Conservation (phyloP, 2,888 invertebrate genomes). For the Atethmia centrago region DNA sequence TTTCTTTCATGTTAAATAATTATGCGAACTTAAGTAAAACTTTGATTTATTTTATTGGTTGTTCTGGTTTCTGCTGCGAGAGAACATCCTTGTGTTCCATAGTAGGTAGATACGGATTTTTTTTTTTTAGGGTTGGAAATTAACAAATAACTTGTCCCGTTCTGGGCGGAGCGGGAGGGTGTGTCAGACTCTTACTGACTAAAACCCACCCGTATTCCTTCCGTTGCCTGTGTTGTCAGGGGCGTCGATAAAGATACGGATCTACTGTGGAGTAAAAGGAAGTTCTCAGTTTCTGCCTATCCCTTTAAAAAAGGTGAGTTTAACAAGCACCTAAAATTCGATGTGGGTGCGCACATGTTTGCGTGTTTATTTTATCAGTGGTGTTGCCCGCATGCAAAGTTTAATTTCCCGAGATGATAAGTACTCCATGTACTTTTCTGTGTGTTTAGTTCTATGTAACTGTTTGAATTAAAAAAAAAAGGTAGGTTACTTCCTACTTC, state of each 20-base stretch:
- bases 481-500: neutral
- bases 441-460: neutral
- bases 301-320: neutral
- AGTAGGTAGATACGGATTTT: no score
- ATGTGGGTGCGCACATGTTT: neutral
- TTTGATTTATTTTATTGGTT: neutral
- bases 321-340: neutral
- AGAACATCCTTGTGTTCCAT: no score
- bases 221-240: no score
- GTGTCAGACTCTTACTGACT: no score
- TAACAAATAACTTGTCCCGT: no score
- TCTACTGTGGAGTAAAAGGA: neutral
- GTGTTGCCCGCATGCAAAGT: slow-evolving; percentile 8
- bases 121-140: no score
- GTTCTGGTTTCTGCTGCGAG: no score
- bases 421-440: neutral
- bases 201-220: no score
- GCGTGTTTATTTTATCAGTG: neutral
- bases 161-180: no score
- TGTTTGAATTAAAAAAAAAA: neutral
- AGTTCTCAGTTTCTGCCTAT: neutral
- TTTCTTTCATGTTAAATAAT: no score
- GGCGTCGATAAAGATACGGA: no score
- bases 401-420: neutral
- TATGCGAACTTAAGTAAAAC: neutral